These are phyloP conservation scores for Coptotermes formosanus DNA, from an alignment of 1,140 invertebrate genomes.

Conservation along the genomic window DNA sequence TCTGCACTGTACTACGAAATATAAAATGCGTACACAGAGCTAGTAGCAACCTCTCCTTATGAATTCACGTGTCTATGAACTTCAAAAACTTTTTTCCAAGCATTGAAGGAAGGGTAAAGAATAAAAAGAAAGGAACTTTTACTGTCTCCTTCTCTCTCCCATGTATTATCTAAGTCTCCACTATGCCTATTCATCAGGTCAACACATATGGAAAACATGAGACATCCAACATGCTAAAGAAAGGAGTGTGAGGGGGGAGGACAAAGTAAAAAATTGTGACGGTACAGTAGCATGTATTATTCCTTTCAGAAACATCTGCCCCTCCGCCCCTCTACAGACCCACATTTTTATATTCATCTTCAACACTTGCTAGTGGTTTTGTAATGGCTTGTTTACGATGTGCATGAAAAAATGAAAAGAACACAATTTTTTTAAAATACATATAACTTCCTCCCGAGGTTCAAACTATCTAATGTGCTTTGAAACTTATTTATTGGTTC, in stretches of 20 bases:
- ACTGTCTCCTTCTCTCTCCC: slow-evolving; percentile 7
- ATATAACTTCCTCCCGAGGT: background rate
- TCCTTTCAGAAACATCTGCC: background rate
- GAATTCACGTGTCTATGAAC: slow-evolving; percentile 3
- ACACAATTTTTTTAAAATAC: background rate
- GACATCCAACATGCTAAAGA: background rate
- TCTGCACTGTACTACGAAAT: background rate
- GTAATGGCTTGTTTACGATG: background rate
- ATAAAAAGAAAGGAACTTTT: slow-evolving; percentile 4
- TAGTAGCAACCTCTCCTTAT: background rate
- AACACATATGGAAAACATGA: background rate
- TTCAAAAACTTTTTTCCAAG: background rate
- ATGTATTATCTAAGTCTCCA: background rate
- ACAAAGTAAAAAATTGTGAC: background rate
- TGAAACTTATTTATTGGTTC: too few species aligned
- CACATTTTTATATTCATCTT: slow-evolving; percentile 14
- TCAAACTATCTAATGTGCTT: too few species aligned
- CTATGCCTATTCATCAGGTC: slow-evolving; percentile 10
- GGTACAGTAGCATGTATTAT: background rate
- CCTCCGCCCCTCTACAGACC: background rate
- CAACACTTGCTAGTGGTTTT: slow-evolving; percentile 9
- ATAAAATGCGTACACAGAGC: background rate
- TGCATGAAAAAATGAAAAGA: background rate
- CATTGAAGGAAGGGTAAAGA: background rate
- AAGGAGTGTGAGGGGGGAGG: background rate